A percentile compares a stretch with the other conserved stretches of the same genome.
Conservation (phyloP, 2,888 invertebrate genomes). For the Hetaerina titia region DNA sequence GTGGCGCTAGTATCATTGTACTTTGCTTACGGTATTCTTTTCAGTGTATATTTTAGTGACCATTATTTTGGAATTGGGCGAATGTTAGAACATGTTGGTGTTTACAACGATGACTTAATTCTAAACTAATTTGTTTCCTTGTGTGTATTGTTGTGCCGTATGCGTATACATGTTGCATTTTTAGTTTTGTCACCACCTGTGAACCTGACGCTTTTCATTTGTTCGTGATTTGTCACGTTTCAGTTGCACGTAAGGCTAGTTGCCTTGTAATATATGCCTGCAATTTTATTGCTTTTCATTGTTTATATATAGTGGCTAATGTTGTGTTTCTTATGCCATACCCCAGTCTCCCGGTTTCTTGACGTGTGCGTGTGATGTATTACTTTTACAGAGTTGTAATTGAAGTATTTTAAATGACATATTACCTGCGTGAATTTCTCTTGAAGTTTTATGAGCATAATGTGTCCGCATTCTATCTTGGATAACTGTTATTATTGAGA, state of each 20-base stretch:
- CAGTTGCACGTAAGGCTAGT: conserved; percentile 42
- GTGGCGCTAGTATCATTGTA: conserved; percentile 64
- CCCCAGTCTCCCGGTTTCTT: not conserved
- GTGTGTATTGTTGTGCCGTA: not conserved
- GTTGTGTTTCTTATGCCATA: not conserved
- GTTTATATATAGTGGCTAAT: not conserved
- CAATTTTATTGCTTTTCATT: not conserved
- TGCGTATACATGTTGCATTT: conserved; percentile 10
- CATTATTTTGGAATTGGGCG: not conserved
- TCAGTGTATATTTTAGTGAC: not conserved
- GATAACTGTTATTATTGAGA: too few relatives aligned
- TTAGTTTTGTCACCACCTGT: conserved; percentile 60
- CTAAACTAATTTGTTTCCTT: not conserved
- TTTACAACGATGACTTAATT: not conserved
- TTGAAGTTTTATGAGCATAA: too few relatives aligned
- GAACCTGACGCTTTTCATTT: conserved; percentile 62
- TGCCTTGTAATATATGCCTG: not conserved
- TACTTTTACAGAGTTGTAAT: not conserved
- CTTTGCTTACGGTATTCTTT: conserved; percentile 60
- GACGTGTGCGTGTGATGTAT: not conserved
- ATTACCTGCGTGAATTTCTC: too few relatives aligned
- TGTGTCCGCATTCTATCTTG: too few relatives aligned
- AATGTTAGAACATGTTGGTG: not conserved
- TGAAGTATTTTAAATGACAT: too few relatives aligned
- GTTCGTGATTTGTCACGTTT: conserved; percentile 67